Evolutionary conservation across 2,888 invertebrate species (phyloP).

Genomic region (Smittia aterrima): DNA sequence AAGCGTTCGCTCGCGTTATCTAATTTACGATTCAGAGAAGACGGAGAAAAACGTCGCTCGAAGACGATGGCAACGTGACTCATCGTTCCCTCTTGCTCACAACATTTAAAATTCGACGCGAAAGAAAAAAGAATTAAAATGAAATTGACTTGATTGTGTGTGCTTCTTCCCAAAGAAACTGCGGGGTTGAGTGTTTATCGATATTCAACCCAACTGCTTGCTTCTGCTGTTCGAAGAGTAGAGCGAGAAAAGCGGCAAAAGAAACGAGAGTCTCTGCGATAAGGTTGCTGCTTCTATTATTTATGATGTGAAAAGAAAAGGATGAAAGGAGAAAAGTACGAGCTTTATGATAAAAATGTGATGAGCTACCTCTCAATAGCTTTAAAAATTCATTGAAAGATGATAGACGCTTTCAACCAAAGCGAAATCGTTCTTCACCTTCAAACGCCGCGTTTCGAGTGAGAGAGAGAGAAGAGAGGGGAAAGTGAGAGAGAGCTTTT

Average conservation of each 20-base stretch:
- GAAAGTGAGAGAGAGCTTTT: not conserved
- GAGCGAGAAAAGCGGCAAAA: not conserved
- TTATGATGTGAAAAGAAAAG: constrained; percentile 18
- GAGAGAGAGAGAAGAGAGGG: not conserved
- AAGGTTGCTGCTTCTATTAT: constrained; percentile 16
- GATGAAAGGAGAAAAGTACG: not conserved
- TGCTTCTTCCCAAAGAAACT: not conserved
- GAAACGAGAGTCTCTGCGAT: constrained; percentile 1
- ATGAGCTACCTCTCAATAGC: constrained; percentile 22
- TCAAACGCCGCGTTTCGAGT: not conserved
- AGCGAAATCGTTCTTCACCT: not conserved
- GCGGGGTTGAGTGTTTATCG: constrained; percentile 2
- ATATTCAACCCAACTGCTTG: not conserved
- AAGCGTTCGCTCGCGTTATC: constrained; percentile 23
- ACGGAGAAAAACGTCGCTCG: not conserved
- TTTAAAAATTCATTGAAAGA: constrained; percentile 13
- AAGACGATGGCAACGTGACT: constrained; percentile 23
- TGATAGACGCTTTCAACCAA: constrained; percentile 7
- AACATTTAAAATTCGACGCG: constrained; percentile 3
- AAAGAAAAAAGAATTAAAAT: constrained; percentile 28
- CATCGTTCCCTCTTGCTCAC: not conserved
- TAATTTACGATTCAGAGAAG: constrained; percentile 25
- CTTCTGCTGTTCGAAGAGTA: not conserved
- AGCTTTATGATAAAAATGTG: constrained; percentile 14
- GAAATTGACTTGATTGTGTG: constrained; percentile 30